These are phyloP conservation scores for Tribolium castaneum DNA, from an alignment of 1,140 invertebrate species.

Conservation along the genomic window DNA sequence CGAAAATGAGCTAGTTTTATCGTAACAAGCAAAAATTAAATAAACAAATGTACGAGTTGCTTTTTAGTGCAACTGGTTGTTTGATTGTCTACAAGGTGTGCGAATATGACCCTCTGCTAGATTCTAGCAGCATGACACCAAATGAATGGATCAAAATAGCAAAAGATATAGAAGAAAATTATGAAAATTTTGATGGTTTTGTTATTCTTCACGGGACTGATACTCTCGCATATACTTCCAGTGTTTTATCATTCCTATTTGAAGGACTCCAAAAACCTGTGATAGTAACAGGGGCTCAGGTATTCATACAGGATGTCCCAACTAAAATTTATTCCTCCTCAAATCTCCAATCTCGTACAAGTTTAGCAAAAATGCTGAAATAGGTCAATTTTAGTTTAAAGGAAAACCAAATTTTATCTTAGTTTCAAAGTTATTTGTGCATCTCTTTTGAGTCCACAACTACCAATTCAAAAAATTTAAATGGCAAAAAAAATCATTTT, in stretches of 20 bases:
- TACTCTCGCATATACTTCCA: conserved; percentile 95
- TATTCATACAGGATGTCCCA: too few relatives aligned
- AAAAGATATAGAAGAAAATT: conserved; percentile 81
- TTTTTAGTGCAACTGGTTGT: conserved; percentile 34
- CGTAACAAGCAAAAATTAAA: conserved; percentile 1
- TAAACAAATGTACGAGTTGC: neutral
- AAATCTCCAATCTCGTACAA: too few relatives aligned
- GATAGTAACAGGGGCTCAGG: conserved; percentile 91
- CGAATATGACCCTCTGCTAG: conserved; percentile 90
- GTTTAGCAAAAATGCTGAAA: too few relatives aligned
- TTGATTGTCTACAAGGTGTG: conserved; percentile 76
- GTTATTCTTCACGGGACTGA: conserved; percentile 97
- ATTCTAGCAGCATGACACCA: conserved; percentile 94
- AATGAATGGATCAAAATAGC: conserved; percentile 92
- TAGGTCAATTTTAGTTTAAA: too few relatives aligned
- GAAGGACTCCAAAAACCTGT: conserved; percentile 95
- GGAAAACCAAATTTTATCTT: too few relatives aligned
- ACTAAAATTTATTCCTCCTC: too few relatives aligned
- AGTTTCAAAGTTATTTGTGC: too few relatives aligned
- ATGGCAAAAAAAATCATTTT: too few relatives aligned
- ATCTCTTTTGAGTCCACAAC: too few relatives aligned
- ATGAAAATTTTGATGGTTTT: conserved; percentile 84
- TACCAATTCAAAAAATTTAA: too few relatives aligned
- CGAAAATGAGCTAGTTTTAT: conserved; percentile 36
- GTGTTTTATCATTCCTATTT: conserved; percentile 95